Conservation (phyloP, 2,888 invertebrate species). For the Zele albiditarsus region DNA sequence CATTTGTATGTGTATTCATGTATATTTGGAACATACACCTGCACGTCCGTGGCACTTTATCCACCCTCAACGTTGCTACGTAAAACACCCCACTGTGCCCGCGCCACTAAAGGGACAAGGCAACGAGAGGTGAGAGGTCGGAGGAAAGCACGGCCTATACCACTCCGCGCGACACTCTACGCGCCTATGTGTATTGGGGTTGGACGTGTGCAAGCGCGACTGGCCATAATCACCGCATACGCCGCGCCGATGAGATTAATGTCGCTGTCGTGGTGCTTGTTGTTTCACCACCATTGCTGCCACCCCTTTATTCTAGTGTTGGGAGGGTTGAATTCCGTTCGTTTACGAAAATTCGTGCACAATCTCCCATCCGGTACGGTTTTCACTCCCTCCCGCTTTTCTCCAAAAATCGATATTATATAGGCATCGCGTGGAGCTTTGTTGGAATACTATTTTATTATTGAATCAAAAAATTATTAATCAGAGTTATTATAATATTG, state of each 20-base stretch:
- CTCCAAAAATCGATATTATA: slow-evolving; percentile 27
- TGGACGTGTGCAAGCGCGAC: slow-evolving; percentile 49
- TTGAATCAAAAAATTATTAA: not conserved
- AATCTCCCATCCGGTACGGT: slow-evolving; percentile 30
- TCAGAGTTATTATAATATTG: too few species aligned
- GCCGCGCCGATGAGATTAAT: slow-evolving; percentile 64
- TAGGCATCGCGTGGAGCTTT: not conserved
- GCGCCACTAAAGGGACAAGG: slow-evolving; percentile 25
- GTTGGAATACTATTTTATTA: not conserved
- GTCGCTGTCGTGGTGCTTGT: slow-evolving; percentile 54
- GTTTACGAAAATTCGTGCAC: slow-evolving; percentile 50
- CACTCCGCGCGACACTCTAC: not conserved
- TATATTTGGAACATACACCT: not conserved
- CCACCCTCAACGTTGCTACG: slow-evolving; percentile 15
- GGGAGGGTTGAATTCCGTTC: slow-evolving; percentile 47
- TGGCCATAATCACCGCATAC: slow-evolving; percentile 64
- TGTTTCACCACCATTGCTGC: slow-evolving; percentile 45
- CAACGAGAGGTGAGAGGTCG: not conserved
- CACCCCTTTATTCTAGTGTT: slow-evolving; percentile 2
- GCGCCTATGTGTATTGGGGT: slow-evolving; percentile 22
- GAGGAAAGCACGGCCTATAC: not conserved
- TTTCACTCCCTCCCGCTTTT: slow-evolving; percentile 10
- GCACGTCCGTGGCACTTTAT: slow-evolving; percentile 28
- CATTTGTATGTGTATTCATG: not conserved
- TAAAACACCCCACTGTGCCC: slow-evolving; percentile 12